A percentile compares a stretch with the other conserved stretches of the same genome.
These are phyloP conservation scores for Pelvicachromis taeniatus DNA, from an alignment of 2,113 vertebrate species.

Conservation along the genomic window DNA sequence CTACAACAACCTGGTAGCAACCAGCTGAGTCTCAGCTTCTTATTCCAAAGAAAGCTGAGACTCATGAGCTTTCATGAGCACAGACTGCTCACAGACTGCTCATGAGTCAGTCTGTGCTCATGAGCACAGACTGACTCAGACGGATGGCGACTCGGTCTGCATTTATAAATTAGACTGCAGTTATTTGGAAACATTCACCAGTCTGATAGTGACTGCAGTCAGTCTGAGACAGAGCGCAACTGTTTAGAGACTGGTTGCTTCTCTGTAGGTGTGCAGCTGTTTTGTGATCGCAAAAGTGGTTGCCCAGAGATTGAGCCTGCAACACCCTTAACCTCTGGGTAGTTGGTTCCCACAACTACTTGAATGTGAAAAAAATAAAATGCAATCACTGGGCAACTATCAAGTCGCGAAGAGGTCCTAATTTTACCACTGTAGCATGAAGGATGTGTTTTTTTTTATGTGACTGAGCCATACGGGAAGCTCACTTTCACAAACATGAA, in stretches of 20 bases:
- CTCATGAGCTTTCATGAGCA: too few species aligned
- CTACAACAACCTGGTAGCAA: too few species aligned
- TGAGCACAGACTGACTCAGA: neutral
- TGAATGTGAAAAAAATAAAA: neutral
- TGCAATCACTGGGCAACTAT: neutral
- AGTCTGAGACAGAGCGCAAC: neutral
- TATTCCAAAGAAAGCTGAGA: too few species aligned
- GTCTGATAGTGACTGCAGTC: neutral
- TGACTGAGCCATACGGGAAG: neutral
- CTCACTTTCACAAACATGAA: neutral
- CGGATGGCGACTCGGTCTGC: neutral
- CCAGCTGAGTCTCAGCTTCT: too few species aligned
- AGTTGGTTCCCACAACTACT: neutral
- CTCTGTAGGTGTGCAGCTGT: neutral
- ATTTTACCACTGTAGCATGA: neutral
- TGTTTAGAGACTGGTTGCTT: neutral
- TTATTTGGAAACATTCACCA: neutral
- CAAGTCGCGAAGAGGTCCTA: neutral
- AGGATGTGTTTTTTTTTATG: rapidly evolving
- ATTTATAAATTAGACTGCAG: neutral
- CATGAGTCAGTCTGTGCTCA: too few species aligned
- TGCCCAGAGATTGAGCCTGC: neutral
- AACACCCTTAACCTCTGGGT: neutral
- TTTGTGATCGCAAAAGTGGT: neutral
- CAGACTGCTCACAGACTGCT: neutral